Conservation (phyloP, 2,888 invertebrate genomes). For the Pachycephus smyrnensis region DNA sequence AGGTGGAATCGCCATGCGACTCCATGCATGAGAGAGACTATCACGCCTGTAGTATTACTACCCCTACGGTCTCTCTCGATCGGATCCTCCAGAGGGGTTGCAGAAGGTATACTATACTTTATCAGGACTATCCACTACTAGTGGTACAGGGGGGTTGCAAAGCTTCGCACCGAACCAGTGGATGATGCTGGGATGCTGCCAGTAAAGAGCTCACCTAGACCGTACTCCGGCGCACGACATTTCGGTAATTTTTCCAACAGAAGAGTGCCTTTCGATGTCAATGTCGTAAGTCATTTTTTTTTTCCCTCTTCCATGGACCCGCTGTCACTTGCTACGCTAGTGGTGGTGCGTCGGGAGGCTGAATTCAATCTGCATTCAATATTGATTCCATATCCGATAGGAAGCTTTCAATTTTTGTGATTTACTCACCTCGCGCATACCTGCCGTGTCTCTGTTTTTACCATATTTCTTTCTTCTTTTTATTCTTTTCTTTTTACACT, state of each 20-base stretch:
- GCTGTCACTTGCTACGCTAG: slow-evolving; percentile 18
- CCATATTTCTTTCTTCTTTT: too few species aligned
- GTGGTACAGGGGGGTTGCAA: too few species aligned
- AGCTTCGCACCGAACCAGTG: too few species aligned
- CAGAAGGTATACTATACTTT: neutral
- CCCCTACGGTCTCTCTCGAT: neutral
- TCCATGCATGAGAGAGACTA: neutral
- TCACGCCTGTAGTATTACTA: neutral
- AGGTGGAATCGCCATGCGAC: slow-evolving; percentile 2
- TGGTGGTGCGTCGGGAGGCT: slow-evolving; percentile 20
- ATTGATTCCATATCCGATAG: slow-evolving; percentile 63
- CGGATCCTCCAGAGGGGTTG: neutral
- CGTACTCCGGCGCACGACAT: neutral
- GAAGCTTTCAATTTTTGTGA: slow-evolving; percentile 59
- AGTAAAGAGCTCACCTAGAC: too few species aligned
- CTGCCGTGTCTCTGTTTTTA: neutral
- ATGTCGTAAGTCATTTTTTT: slow-evolving; percentile 57
- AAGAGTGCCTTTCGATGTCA: slow-evolving; percentile 56
- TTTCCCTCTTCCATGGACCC: slow-evolving; percentile 28
- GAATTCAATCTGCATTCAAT: slow-evolving; percentile 63
- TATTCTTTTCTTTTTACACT: too few species aligned
- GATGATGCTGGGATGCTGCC: neutral
- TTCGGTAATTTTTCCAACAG: neutral
- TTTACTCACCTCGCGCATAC: slow-evolving; percentile 55
- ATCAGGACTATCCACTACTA: neutral